phyloP scores from a whole-genome alignment of 2,797 vertebrate species.

The Amazonetta brasiliensis region DNA sequence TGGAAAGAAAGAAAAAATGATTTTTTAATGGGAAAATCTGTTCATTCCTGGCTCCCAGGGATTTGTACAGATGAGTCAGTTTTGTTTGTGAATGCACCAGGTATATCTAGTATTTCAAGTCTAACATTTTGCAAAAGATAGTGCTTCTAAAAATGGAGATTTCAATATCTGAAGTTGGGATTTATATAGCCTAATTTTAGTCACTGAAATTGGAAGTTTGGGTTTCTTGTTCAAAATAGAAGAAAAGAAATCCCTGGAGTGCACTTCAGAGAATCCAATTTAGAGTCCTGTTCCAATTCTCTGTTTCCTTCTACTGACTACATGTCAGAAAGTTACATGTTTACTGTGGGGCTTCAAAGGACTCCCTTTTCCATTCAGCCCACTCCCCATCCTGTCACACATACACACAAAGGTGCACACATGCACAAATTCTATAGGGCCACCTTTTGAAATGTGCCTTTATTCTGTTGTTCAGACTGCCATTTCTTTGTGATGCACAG shows the following conservation, averaged over 20 bases:
- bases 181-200: neutral
- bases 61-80: neutral
- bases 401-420: neutral
- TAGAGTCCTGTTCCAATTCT: neutral
- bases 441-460: neutral
- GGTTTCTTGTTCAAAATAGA: neutral
- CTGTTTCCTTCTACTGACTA: neutral
- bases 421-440: neutral
- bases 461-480: neutral
- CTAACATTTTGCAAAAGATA: neutral
- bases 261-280: neutral
- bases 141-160: neutral
- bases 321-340: neutral
- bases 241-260: neutral
- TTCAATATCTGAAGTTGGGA: neutral
- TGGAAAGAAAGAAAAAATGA: fast-evolving
- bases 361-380: neutral
- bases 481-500: neutral
- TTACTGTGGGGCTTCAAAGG: neutral
- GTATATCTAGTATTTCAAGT: neutral
- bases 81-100: neutral
- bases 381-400: neutral
- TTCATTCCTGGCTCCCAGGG: neutral
- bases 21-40: neutral
- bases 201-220: neutral